Evolutionary conservation across 2,888 invertebrate genomes (phyloP), one percentile per base, ranked within the genome.

Genomic region (Lamellibrachia columna): DNA sequence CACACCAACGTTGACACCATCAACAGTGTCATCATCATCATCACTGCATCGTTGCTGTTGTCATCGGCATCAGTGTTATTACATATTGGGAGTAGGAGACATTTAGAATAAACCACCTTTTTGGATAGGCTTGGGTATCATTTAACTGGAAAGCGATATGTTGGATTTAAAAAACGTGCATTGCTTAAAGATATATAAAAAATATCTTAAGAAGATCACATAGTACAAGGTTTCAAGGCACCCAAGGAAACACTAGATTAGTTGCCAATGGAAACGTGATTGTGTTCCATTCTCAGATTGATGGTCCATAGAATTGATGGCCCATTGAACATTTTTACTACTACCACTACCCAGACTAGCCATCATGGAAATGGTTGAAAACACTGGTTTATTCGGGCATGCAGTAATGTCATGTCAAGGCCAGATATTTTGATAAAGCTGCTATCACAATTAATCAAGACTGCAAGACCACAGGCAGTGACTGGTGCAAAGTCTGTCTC

Each of bases 1-100:
- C 75, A 75, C 75, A n/a, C 15, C 8, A 58, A 75, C 75, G 4
- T 11, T 75, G 75, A 75, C 91, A 75, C 75, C 75, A 75, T 75
- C 75, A n/a, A 75, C 75, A 75, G 75, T 75, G 75, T 75, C 75
- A n/a, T 75, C 75, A 75, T 75, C 75, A 75, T 15, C 75, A 75
- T 75, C n/a, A n/a, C 75, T 15, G 15, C 75, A n/a, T 75, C 75
- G 75, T 22, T n/a, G 75, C 75, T n/a, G 75, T 22, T n/a, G 58
- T 15, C 15, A 15, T 58, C 15, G 75, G 15, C 75, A 6, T 11
- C 75, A 15, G 22, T 6, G 22, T 75, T 75, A 75, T 75, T n/a
- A 75, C 75, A 75, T 75, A 75, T 75, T n/a, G 75, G 75, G 22
- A 40, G 40, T 40, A 40, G 40, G 40, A 40, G 40, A 40, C 40